These are phyloP conservation scores for Mythimna pallens DNA, from an alignment of 2,888 invertebrate species.

Conservation along the genomic window DNA sequence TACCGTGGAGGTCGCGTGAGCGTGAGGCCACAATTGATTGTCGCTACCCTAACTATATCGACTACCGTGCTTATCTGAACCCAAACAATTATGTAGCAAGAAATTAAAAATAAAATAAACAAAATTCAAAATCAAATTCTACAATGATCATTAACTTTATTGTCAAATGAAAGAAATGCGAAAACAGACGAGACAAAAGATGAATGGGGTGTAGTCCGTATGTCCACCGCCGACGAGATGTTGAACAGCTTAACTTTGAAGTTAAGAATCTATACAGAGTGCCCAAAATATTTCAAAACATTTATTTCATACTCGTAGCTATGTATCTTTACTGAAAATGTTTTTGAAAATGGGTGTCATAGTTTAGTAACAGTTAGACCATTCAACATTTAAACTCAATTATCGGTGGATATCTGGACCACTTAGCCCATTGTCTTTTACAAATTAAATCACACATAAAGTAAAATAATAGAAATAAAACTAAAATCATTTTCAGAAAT, in stretches of 20 bases:
- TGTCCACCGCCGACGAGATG: background rate
- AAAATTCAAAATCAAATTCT: conserved; percentile 62
- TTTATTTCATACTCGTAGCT: too few relatives aligned
- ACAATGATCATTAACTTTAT: conserved; percentile 64
- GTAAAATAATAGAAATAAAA: conserved; percentile 56
- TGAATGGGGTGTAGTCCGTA: background rate
- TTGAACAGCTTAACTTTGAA: background rate
- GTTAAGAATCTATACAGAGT: background rate
- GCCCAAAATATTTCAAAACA: too few relatives aligned
- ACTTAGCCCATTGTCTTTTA: conserved; percentile 8
- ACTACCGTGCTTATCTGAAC: conserved; percentile 37
- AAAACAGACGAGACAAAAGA: conserved; percentile 7
- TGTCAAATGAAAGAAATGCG: conserved; percentile 64
- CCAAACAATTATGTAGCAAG: conserved; percentile 39
- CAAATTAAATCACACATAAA: conserved; percentile 60
- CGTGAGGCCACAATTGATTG: conserved; percentile 74
- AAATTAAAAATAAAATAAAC: conserved; percentile 54
- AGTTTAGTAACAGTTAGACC: background rate
- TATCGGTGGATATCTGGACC: background rate
- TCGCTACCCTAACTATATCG: conserved; percentile 54
- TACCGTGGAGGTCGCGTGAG: conserved; percentile 79
- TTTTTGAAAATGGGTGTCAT: background rate
- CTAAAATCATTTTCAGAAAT: conserved; percentile 63
- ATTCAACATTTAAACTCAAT: background rate
- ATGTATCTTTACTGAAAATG: background rate